These are phyloP conservation scores for Fabriciana adippe DNA, from an alignment of 2,888 invertebrate genomes.

Conservation along the genomic window DNA sequence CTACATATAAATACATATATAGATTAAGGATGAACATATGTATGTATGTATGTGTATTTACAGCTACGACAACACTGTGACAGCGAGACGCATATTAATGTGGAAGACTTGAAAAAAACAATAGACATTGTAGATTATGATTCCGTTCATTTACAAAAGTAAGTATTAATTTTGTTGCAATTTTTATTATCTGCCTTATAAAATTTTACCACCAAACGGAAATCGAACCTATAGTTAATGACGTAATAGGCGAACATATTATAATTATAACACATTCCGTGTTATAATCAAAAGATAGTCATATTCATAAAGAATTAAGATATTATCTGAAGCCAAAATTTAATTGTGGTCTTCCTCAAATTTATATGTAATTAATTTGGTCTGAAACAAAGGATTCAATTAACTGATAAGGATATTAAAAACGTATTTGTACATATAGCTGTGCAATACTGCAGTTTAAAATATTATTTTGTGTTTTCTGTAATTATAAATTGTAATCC, in stretches of 20 bases:
- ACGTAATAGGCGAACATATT: too few relatives aligned
- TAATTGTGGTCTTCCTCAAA: not conserved
- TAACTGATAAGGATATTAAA: slow-evolving; percentile 6
- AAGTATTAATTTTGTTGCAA: slow-evolving; percentile 32
- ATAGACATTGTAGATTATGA: slow-evolving; percentile 66
- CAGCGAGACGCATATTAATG: slow-evolving; percentile 51
- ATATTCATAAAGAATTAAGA: too few relatives aligned
- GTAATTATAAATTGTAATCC: not conserved
- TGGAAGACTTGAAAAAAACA: slow-evolving; percentile 63
- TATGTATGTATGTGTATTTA: slow-evolving; percentile 28
- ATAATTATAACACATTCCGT: too few relatives aligned
- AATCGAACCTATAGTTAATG: too few relatives aligned
- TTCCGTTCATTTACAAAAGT: slow-evolving; percentile 65
- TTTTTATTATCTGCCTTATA: too few relatives aligned
- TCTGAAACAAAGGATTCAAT: not conserved
- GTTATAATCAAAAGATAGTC: too few relatives aligned
- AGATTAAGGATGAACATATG: too few relatives aligned
- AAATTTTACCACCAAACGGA: too few relatives aligned
- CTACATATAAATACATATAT: too few relatives aligned
- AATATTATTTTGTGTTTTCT: not conserved
- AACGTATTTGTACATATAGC: not conserved
- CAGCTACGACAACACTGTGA: slow-evolving; percentile 62
- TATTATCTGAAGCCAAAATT: too few relatives aligned
- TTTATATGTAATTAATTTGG: not conserved
- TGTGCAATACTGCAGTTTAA: not conserved